Evolutionary conservation across 2,888 invertebrate species (phyloP).

Genomic region (Galerucella pusilla): DNA sequence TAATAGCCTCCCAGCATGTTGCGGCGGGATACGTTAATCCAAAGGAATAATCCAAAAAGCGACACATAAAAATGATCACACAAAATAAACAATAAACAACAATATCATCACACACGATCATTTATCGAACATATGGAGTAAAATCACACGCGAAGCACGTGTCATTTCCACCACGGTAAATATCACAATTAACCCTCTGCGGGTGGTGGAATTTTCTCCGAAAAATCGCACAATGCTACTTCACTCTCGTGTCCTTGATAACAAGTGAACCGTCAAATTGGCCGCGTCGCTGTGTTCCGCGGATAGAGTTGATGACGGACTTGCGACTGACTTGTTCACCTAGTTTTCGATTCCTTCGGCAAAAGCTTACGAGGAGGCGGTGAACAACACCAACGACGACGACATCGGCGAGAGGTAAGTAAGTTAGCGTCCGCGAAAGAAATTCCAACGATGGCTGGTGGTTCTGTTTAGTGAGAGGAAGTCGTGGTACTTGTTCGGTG

Average conservation of each 20-base stretch:
- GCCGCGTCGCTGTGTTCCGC: slow-evolving; percentile 36
- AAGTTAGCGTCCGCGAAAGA: slow-evolving; percentile 30
- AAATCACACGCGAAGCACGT: slow-evolving; percentile 27
- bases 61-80: slow-evolving; percentile 47
- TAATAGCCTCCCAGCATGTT: slow-evolving; percentile 68
- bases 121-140: slow-evolving; percentile 37
- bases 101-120: slow-evolving; percentile 40
- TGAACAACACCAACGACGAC: slow-evolving; percentile 24
- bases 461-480: slow-evolving; percentile 17
- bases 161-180: slow-evolving; percentile 33
- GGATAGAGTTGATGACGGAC: slow-evolving; percentile 46
- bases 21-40: slow-evolving; percentile 46
- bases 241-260: slow-evolving; percentile 57
- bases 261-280: slow-evolving; percentile 57
- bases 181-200: slow-evolving; percentile 19
- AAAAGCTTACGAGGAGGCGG: slow-evolving; percentile 40
- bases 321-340: slow-evolving; percentile 57
- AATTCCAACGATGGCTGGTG: slow-evolving; percentile 19
- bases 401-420: slow-evolving; percentile 19
- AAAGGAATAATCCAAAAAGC: slow-evolving; percentile 42
- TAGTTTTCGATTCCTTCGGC: slow-evolving; percentile 54
- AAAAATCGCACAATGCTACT: slow-evolving; percentile 29
- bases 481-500: background rate
- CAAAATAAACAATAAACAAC: slow-evolving; percentile 40
- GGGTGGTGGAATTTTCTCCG: slow-evolving; percentile 37